Base-by-base conservation (phyloP, 2,797 vertebrate species). In the Zonotrichia albicollis region DNA sequence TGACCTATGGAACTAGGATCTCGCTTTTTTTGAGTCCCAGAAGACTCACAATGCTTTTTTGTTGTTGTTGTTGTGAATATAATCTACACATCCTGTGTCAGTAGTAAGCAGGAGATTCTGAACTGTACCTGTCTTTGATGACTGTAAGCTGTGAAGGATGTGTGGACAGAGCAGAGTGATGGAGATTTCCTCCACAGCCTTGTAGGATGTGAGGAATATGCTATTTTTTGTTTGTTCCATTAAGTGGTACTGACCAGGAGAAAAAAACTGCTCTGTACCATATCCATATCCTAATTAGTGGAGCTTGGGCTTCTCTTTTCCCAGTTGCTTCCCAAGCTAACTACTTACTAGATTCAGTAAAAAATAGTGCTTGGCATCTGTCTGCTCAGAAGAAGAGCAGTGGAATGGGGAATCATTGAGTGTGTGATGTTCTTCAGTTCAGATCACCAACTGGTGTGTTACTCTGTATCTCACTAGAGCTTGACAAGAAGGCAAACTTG, bases 401-500 rank as follows among this genome's bases (percentile, higher is more conserved):
- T 29, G 19, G n/a, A 82, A 62, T 34, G 29, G 32, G 74, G 64
- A 87, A 51, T 54, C 4, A 30, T 8, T 61, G 46, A 36, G 65
- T 45, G 19, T 85, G 38, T 73, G 54, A 92, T 50, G 23, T 85
- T 67, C 51, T 84, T 81, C 55, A 70, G 65, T 76, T 93, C 51
- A 77, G 29, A 36, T 70, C 40, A 65, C 60, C 80, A 73, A 3
- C 32, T 93, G 60, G 1, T 88, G 36, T 87, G 19, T 66, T 23
- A 90, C 40, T 94, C 32, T 81, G 11, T 42, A 4, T 92, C 32
- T 65, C 64, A 36, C 75, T 84, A 98, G 98, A 98, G 66, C 95
- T 97, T 46, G 98, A 98, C 61, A 98, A 98, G 96, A 97, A 97
- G 84, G 96, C 97, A 5, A 97, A 97, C 75, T 94, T 99, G 96